phyloP scores from a whole-genome alignment of 2,888 invertebrate species.

The Zelleria hepariella region DNA sequence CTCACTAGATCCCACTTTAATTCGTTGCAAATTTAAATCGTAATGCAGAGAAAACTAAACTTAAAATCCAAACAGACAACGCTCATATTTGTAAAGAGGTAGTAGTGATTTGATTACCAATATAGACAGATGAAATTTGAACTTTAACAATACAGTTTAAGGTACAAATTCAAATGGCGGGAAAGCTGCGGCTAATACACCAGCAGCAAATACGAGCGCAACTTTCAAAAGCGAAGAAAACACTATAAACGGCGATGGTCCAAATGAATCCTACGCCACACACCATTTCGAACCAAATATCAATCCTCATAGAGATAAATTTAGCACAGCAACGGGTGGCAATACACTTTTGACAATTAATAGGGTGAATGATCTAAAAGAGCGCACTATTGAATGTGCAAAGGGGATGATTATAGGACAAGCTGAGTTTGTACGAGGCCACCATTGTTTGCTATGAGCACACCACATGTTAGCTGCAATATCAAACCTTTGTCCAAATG shows the following conservation, averaged over 20 bases:
- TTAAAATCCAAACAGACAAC: conserved; percentile 18
- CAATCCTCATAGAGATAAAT: conserved; percentile 21
- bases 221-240: conserved; percentile 43
- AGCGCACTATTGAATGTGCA: conserved; percentile 44
- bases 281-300: conserved; percentile 14
- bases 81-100: not conserved
- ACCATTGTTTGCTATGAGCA: conserved; percentile 42
- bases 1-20: conserved; percentile 53
- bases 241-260: conserved; percentile 42
- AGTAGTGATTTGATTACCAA: conserved; percentile 12
- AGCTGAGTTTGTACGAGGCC: conserved; percentile 30
- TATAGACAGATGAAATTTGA: conserved; percentile 14
- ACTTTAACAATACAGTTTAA: conserved; percentile 15
- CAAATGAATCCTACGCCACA: conserved; percentile 19
- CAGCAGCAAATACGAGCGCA: conserved; percentile 31
- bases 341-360: conserved; percentile 53
- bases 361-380: conserved; percentile 60
- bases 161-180: conserved; percentile 19
- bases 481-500: conserved; percentile 41
- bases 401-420: conserved; percentile 53
- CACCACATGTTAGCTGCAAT: conserved; percentile 57
- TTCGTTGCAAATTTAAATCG: conserved; percentile 41
- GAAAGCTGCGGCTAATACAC: conserved; percentile 19
- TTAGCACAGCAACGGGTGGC: conserved; percentile 10
- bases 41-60: conserved; percentile 22